Evolutionary conservation across 2,797 vertebrate species (phyloP).

Genomic region (Melanotaenia pygmaea): DNA sequence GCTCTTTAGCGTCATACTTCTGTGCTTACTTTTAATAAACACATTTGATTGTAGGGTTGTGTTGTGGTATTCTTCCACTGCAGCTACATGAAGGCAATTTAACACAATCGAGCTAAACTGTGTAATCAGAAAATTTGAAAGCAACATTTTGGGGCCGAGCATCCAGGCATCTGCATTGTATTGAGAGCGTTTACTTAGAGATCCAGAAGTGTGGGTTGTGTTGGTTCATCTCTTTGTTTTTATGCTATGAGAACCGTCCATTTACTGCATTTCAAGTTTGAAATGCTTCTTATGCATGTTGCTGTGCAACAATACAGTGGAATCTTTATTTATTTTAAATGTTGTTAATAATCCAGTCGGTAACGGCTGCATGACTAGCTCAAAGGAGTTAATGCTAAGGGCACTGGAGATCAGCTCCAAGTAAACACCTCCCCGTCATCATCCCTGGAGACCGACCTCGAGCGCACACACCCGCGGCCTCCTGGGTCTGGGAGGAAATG

Average conservation of each 20-base stretch:
- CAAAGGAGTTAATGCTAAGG: conserved; percentile 71
- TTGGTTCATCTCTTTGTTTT: background rate
- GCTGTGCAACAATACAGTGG: background rate
- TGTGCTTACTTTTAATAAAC: conserved; percentile 51
- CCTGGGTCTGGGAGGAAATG: conserved; percentile 80
- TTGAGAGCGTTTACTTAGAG: background rate
- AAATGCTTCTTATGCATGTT: background rate
- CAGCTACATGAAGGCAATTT: conserved; percentile 29
- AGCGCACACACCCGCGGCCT: conserved; percentile 70
- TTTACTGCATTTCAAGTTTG: background rate
- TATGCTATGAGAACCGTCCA: background rate
- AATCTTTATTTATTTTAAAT: background rate
- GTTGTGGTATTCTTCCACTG: conserved; percentile 29
- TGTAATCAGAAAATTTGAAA: conserved; percentile 17
- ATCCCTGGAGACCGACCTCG: conserved; percentile 65
- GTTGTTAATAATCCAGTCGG: conserved; percentile 19
- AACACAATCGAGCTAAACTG: conserved; percentile 7
- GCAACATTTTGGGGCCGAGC: conserved; percentile 3
- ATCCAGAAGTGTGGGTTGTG: background rate
- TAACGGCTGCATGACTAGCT: conserved; percentile 31
- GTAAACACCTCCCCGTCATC: conserved; percentile 83
- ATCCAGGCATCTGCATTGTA: background rate
- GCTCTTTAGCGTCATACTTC: conserved; percentile 27
- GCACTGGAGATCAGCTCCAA: conserved; percentile 75
- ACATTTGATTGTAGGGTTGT: conserved; percentile 33